Conservation (phyloP, 2,888 invertebrate species). For the Octonoba sinensis region DNA sequence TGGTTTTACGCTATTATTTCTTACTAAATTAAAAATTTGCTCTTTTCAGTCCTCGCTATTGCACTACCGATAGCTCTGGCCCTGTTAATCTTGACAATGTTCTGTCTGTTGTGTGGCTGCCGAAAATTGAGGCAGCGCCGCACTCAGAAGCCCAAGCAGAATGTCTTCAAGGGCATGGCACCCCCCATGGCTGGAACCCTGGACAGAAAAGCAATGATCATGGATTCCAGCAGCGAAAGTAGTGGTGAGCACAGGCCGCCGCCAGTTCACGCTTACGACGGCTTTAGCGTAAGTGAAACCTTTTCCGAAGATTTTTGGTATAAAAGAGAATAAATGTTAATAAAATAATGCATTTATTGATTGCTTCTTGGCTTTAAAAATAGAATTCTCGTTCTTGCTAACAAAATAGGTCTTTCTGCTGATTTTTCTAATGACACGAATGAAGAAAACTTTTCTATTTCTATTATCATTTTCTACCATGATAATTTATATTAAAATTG, state of each 20-base stretch:
- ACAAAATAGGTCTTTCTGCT: too few species aligned
- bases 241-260: constrained; percentile 67
- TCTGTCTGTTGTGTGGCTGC: constrained; percentile 64
- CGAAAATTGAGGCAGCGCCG: constrained; percentile 44
- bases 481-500: too few species aligned
- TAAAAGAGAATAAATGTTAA: not conserved
- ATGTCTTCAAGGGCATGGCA: constrained; percentile 64
- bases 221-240: constrained; percentile 81
- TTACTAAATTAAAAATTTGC: not conserved
- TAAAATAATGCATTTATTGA: too few species aligned
- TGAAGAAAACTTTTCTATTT: too few species aligned
- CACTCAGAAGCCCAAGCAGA: constrained; percentile 61
- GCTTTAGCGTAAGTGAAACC: constrained; percentile 44
- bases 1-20: not conserved
- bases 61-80: constrained; percentile 65
- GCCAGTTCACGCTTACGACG: constrained; percentile 60
- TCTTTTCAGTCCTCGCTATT: constrained; percentile 61
- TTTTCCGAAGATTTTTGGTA: not conserved
- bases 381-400: too few species aligned
- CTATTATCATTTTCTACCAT: too few species aligned
- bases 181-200: constrained; percentile 70
- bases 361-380: too few species aligned
- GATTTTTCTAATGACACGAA: too few species aligned
- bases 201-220: constrained; percentile 80
- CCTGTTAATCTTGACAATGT: constrained; percentile 59